Base-by-base conservation (phyloP, 2,888 invertebrate genomes). In the Agrotis exclamationis region DNA sequence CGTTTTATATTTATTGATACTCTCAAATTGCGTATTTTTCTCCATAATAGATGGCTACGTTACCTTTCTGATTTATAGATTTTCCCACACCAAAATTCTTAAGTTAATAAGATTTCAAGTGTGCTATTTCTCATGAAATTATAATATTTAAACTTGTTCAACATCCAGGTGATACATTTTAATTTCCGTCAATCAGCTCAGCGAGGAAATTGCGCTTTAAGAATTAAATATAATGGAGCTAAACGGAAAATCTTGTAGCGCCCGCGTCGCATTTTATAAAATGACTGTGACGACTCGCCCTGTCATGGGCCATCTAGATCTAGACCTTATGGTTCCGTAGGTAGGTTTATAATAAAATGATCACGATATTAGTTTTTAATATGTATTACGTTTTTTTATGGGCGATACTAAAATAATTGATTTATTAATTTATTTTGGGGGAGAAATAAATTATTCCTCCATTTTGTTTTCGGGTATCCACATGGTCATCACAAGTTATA, bases 181-280 rank as follows among this genome's bases (percentile, higher is more conserved):
- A 70, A 71, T 59, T 73, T 67, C 72, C 63, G 67, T 67, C 62
- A 57, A 60, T 64, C 20, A 62, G 47, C 18, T 53, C 50, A 53
- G 56, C 78, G 76, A 63, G 73, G 76, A 76, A 72, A 82, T 81
- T 74, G 65, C 53, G 59, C 79, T 77, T 71, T 71, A 84, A 70
- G 83, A 77, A 82, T 83, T 79, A 81, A 72, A 75, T 81, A 81
- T 84, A 83, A 84, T 84, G 82, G 80, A 84, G 80, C 85, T 79
- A 90, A 91, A 84, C 82, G 88, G 90, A 91, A 90, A 86, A 88
- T 87, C 87, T 80, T 82, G 85, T 83, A 88, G 87, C 86, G 86
- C 83, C 85, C 74, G 89, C 87, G 86, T 20, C 86, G 89, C 89
- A 91, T 91, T n/a, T 87, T 89, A 89, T 93, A 90, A 91, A 90